Evolutionary conservation across 2,113 vertebrate genomes (phyloP).

Genomic region (Danionella cerebrum): DNA sequence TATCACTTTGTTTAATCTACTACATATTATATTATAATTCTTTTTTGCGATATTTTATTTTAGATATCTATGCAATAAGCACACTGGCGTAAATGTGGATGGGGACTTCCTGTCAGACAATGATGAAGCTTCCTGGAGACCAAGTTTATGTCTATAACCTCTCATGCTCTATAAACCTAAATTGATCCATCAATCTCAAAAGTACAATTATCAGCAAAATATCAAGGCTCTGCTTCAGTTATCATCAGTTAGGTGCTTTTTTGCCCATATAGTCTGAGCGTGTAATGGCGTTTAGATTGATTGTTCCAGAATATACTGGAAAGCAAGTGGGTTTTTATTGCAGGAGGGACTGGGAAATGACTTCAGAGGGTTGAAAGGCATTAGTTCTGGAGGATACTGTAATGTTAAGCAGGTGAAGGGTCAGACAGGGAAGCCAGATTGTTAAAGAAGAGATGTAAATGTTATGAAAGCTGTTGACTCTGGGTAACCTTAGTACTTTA

Average conservation of each 20-base stretch:
- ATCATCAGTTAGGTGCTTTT: not conserved
- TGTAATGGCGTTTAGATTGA: not conserved
- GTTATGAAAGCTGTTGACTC: not conserved
- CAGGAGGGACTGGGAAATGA: not conserved
- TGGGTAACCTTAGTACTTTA: not conserved
- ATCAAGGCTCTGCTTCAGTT: not conserved
- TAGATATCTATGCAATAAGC: not conserved
- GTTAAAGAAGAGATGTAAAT: conserved; percentile 17
- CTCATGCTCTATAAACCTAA: conserved; percentile 6
- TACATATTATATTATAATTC: not conserved
- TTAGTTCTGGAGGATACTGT: not conserved
- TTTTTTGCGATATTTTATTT: not conserved
- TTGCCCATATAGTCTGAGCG: not conserved
- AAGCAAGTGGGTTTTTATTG: not conserved
- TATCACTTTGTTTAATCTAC: not conserved
- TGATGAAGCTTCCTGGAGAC: not conserved
- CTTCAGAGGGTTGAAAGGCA: not conserved
- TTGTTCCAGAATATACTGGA: not conserved
- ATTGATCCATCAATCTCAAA: conserved; percentile 18
- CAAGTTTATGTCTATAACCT: conserved; percentile 1
- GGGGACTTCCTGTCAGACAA: not conserved
- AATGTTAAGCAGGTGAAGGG: conserved; percentile 19
- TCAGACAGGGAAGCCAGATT: not conserved
- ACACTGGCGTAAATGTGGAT: not conserved
- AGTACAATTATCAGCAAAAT: conserved; percentile 20